Conservation (phyloP, 1,140 invertebrate genomes). For the Atta cephalotes region DNA sequence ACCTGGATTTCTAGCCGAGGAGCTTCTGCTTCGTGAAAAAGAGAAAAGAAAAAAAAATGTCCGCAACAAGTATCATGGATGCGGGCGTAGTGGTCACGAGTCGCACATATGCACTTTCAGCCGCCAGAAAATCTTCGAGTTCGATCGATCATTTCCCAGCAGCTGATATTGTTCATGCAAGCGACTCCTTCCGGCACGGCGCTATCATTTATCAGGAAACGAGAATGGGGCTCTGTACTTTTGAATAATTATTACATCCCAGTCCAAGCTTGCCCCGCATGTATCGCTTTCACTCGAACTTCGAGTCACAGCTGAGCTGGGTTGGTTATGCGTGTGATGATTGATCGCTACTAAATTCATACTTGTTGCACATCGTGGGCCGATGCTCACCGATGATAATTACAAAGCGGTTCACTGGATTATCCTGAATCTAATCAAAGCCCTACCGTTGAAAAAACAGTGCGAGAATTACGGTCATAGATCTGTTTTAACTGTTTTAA, state of each 20-base stretch:
- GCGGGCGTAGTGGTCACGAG: neutral
- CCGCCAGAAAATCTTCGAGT: constrained; percentile 16
- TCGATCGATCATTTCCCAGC: constrained; percentile 41
- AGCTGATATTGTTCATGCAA: constrained; percentile 36
- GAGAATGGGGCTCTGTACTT: constrained; percentile 37
- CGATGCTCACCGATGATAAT: constrained; percentile 30
- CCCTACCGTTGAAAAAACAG: neutral
- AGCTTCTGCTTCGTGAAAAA: constrained; percentile 22
- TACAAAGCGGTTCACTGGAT: constrained; percentile 11
- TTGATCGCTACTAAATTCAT: constrained; percentile 46
- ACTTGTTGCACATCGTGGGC: constrained; percentile 44
- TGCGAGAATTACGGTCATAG: neutral
- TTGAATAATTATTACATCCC: constrained; percentile 57
- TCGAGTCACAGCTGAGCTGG: constrained; percentile 39
- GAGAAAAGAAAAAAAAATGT: neutral
- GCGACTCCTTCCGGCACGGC: constrained; percentile 41
- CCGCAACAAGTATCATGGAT: constrained; percentile 12
- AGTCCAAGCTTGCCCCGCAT: constrained; percentile 10
- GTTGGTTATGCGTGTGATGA: constrained; percentile 42
- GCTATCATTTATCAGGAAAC: constrained; percentile 54
- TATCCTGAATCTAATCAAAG: constrained; percentile 14
- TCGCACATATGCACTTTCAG: constrained; percentile 18
- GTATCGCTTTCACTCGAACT: constrained; percentile 44
- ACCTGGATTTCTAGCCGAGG: neutral
- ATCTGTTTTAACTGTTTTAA: neutral